Evolutionary conservation across 2,113 vertebrate genomes (phyloP), one percentile per base, ranked within the genome.

Genomic region (Leucoraja erinaceus): DNA sequence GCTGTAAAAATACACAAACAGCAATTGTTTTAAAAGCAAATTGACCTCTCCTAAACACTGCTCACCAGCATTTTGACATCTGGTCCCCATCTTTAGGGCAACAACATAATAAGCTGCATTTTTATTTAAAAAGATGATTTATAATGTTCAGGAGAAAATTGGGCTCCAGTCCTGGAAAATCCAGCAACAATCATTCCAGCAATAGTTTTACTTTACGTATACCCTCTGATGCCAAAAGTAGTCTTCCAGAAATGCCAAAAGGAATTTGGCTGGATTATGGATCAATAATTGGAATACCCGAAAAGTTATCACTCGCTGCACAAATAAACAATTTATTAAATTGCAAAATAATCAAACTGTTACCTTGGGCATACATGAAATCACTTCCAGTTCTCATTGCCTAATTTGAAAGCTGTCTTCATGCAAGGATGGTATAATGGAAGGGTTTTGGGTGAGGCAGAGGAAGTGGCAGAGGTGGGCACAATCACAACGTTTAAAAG

Each of bases 41-140:
- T 16, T 77, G 33, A 31, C 22, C 22, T 83, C 79, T 63, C 59
- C 28, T 22, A 18, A 31, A 88, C 56, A 61, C 2, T 31, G 59
- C 18, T 88, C 59, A 88, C 83, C 83, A 88, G 28, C n/a, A 31
- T 88, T 88, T 88, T 63, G 59, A 88, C 83, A 88, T 88, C 83
- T 88, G 83, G 59, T 66, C n/a, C 31, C 59, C 4, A 88, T 88
- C 59, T 88, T 88, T 28, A 18, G 56, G 4, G 56, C 83, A 61
- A n/a, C 28, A 88, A 14, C 83, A 88, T 31, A 88, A 63, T 63
- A 61, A 66, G 59, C 61, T 88, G 83, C 11, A 66, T 33, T 88
- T 66, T 66, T 63, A 66, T 63, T 86, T 18, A 31, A 88, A 63
- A 88, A 63, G 59, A 61, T 86, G 81, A 63, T 88, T 63, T 88